Evolutionary conservation across 2,113 vertebrate species (phyloP), one percentile per base, ranked within the genome.

Genomic region (Tauraco erythrolophus): DNA sequence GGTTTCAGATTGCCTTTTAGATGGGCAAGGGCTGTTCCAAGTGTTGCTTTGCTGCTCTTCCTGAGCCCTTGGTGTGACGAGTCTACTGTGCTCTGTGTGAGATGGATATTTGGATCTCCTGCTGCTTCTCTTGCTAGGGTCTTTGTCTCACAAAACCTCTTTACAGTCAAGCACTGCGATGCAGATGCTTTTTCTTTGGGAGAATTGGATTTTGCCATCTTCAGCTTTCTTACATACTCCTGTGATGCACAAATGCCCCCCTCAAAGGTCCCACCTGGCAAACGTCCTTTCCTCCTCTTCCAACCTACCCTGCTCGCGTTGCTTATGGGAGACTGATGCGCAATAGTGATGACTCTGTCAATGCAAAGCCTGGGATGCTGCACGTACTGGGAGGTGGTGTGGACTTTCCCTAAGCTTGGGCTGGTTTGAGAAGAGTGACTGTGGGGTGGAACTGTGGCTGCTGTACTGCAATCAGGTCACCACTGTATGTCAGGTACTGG

Each of bases 371-470:
- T 50, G 48, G 46, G 28, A 41, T 17, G 21, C 43, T 22, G n/a
- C 58, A 6, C 1, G 0, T 22, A 31, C 17, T 12, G 17, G 50
- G 12, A 3, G 1, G 17, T 6, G 5, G 2, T 4, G 30, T 6
- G 25, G 46, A 56, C 48, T 25, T 35, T 24, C 11, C 21, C 21
- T 23, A 15, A 11, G 41, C 35, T 45, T 46, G 37, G 41, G 37
- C 53, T 57, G 50, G 39, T 81, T 46, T 57, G 43, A 33, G 48
- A 45, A 72, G 35, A 1, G 2, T 23, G 33, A 11, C 30, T 31
- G 9, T 9, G 35, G 7, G 17, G 22, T 0, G 3, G 10, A 2
- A 8, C 2, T 8, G 30, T 31, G 45, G 27, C 76, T 35, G 54
- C 45, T 48, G n/a, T 31, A 2, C 48, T 13, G 58, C 13, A 10